Conservation (phyloP, 2,797 vertebrate species). For the Clarias platycephalus region DNA sequence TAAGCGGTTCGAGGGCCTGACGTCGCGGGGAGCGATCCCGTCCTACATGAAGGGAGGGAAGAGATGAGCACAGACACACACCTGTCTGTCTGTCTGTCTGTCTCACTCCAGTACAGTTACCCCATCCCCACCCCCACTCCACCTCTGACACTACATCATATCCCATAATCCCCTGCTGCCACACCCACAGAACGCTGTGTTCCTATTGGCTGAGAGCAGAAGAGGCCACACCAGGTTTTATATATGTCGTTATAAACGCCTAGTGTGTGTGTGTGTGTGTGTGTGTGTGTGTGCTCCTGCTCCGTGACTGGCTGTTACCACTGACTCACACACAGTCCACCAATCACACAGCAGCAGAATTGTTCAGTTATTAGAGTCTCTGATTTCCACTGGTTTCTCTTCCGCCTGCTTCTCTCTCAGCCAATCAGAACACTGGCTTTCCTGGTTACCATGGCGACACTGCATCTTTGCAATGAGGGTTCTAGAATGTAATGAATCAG, state of each 20-base stretch:
- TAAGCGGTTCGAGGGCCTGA: constrained; percentile 95
- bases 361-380: background rate
- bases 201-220: background rate
- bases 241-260: background rate
- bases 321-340: background rate
- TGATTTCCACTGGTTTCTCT: background rate
- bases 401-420: background rate
- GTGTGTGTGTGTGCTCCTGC: no score
- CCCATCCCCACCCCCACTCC: background rate
- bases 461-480: background rate
- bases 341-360: background rate
- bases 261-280: no score
- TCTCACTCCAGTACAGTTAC: background rate
- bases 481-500: background rate
- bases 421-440: background rate
- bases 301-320: background rate
- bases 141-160: background rate
- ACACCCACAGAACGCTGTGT: background rate
- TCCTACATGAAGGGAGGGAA: constrained; percentile 96
- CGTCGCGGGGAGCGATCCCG: constrained; percentile 91
- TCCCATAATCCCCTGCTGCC: background rate
- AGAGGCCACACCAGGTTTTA: background rate
- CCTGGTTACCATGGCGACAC: background rate
- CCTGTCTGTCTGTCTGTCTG: background rate
- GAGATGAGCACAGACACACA: constrained; percentile 62